Conservation (phyloP, 2,113 vertebrate genomes). For the Artemisiospiza belli region DNA sequence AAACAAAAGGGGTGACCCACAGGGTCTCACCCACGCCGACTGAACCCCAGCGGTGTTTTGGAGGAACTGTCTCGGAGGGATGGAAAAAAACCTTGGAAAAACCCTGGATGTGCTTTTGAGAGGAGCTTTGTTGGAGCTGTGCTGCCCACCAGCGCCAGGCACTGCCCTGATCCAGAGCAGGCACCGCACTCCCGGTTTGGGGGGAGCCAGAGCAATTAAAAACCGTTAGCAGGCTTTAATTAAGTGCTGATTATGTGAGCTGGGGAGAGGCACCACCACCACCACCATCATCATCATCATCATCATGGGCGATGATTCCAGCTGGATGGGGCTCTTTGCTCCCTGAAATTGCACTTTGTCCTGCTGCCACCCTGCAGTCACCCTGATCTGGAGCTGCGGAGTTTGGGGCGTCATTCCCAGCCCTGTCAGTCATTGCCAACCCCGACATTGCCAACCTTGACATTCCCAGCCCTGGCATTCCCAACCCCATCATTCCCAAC, state of each 20-base stretch:
- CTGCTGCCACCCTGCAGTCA: accelerated
- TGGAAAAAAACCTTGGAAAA: background rate
- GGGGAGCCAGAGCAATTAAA: background rate
- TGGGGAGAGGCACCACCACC: background rate
- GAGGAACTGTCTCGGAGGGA: background rate
- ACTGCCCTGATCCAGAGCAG: background rate
- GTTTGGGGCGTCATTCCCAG: no score
- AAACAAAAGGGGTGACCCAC: background rate
- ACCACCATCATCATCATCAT: background rate
- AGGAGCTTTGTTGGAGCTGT: background rate
- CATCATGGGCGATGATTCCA: background rate
- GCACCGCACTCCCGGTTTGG: accelerated
- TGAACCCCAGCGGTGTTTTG: background rate
- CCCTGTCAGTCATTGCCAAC: no score
- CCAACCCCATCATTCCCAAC: no score
- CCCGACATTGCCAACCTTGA: no score
- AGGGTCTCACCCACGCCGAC: accelerated
- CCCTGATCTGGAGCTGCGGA: accelerated
- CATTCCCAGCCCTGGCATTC: no score
- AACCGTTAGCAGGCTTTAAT: background rate
- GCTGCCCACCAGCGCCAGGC: background rate
- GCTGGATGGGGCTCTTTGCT: accelerated
- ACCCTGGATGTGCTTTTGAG: background rate
- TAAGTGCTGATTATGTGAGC: accelerated
- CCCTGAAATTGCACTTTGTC: background rate